Evolutionary conservation across 1,140 invertebrate species (phyloP).

Genomic region (Temnothorax nylanderi): DNA sequence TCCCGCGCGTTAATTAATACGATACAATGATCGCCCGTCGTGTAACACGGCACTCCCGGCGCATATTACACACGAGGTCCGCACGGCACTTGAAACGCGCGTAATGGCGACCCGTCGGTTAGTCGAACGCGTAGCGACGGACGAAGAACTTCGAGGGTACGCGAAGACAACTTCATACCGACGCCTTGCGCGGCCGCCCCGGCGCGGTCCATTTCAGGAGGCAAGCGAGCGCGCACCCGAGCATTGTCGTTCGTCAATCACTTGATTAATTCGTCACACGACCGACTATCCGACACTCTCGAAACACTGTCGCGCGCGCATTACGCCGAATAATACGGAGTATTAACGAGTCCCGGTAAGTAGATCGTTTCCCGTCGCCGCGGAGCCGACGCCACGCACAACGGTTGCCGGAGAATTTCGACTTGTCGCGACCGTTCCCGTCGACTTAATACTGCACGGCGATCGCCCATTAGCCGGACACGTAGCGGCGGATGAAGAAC

Average conservation of each 20-base stretch:
- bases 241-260: background rate
- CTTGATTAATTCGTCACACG: background rate
- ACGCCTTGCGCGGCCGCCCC: too few species aligned
- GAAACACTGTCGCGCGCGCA: background rate
- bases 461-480: background rate
- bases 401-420: background rate
- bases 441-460: background rate
- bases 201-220: background rate
- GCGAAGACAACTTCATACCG: background rate
- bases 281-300: background rate
- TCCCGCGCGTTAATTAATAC: background rate
- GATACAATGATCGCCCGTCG: background rate
- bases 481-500: background rate
- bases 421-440: background rate
- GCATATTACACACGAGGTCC: background rate
- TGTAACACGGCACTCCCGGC: background rate
- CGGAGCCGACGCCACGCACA: background rate
- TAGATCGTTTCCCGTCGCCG: background rate
- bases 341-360: background rate
- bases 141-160: background rate
- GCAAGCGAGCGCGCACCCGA: background rate
- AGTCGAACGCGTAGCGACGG: background rate
- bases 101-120: background rate
- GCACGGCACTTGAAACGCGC: background rate
- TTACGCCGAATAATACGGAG: background rate